Evolutionary conservation across 2,113 vertebrate species (phyloP).

Genomic region (Athene noctua): DNA sequence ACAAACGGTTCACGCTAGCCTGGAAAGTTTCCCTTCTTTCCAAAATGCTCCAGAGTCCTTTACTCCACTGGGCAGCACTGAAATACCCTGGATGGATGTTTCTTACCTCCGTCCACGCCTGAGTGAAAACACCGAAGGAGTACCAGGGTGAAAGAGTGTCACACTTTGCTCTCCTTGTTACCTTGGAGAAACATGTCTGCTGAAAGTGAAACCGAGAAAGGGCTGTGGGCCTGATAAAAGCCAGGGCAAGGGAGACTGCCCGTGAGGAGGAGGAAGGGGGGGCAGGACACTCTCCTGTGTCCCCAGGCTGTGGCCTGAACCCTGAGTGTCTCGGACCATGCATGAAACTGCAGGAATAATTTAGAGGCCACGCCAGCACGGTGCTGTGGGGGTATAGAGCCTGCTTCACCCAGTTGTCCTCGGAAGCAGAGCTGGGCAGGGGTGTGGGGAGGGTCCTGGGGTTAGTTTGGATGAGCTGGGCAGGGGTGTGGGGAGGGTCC

Average conservation of each 20-base stretch:
- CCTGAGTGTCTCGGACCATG: rapidly evolving
- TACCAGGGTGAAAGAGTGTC: not conserved
- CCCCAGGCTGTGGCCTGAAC: not conserved
- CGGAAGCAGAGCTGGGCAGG: not conserved
- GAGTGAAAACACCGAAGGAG: rapidly evolving
- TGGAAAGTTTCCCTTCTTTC: not conserved
- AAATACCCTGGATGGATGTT: rapidly evolving
- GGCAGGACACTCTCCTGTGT: not conserved
- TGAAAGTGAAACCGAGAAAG: not conserved
- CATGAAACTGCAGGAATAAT: not conserved
- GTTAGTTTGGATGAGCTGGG: too few species aligned
- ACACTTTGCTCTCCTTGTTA: not conserved
- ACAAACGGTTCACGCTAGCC: rapidly evolving
- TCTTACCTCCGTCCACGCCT: rapidly evolving
- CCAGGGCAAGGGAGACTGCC: not conserved
- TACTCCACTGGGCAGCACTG: not conserved
- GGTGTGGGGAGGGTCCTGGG: too few species aligned
- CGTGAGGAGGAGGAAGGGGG: rapidly evolving
- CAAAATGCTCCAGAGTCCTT: not conserved
- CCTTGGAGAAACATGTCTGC: not conserved
- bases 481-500: not conserved
- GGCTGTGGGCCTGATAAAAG: not conserved
- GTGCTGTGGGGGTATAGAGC: not conserved
- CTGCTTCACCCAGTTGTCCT: rapidly evolving
- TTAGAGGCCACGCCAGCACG: rapidly evolving